Base-by-base conservation (phyloP, 2,113 vertebrate genomes). In the Casuarius casuarius region DNA sequence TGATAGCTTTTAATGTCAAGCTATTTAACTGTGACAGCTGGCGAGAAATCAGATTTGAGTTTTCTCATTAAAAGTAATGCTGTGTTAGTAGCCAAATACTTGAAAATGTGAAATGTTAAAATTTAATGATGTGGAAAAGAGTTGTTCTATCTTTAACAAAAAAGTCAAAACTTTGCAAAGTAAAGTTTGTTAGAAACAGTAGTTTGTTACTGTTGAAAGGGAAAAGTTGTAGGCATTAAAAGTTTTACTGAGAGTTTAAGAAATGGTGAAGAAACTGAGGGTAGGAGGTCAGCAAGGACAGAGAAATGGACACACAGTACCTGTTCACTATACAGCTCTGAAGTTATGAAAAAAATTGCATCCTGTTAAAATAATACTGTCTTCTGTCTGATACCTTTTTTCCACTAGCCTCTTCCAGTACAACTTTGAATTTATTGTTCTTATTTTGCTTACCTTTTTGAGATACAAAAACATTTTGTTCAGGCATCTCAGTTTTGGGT, bases 1-100 rank as follows among this genome's bases (percentile, higher is more conserved):
- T 86, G 92, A 84, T 87, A 95, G 89, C 71, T 98, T 95, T 97
- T 97, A 98, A 97, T 87, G 58, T 94, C 94, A 97, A 97, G 89
- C 88, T 95, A 92, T 97, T 98, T 97, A 96, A 89, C 74, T 95
- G 94, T 97, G 97, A 97, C 97, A 98, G 96, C 97, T 97, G 96
- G 96, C 1, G 10, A 98, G 96, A 97, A 98, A 98, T 96, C 96
- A 97, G 97, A 94, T 97, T 95, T 94, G 95, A 97, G 93, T 95
- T 97, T 96, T 97, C 97, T 97, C 97, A 97, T 97, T 98, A 98
- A 97, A 98, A 98, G 95, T 96, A 98, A 98, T 97, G 93, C 89
- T 93, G 88, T 86, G 87, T 97, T 98, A 97, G 96, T 96, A 98
- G 95, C 97, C 97, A 98, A 97, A 97, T 84, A 97, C 87, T 95